Evolutionary conservation across 2,888 invertebrate species (phyloP).

Genomic region (Drosophila crucigera): DNA sequence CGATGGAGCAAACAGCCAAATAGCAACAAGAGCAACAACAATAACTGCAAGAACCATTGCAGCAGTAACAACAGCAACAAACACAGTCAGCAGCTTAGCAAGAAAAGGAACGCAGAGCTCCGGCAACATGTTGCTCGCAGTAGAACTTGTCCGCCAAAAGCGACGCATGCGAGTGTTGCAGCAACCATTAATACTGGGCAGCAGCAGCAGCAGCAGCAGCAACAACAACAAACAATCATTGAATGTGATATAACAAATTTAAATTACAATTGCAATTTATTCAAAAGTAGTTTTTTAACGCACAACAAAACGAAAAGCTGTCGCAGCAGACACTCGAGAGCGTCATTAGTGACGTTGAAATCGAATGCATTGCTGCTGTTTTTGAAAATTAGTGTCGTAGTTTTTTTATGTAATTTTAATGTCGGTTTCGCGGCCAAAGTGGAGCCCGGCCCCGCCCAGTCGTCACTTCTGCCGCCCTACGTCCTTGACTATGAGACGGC

Average conservation of each 20-base stretch:
- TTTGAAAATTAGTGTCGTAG: slow-evolving; percentile 82
- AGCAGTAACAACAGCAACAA: slow-evolving; percentile 23
- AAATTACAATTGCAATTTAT: slow-evolving; percentile 77
- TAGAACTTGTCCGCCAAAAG: slow-evolving; percentile 51
- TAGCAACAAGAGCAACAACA: slow-evolving; percentile 47
- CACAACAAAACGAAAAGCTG: slow-evolving; percentile 56
- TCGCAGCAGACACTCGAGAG: slow-evolving; percentile 45
- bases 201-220: slow-evolving; percentile 4
- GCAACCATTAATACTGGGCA: slow-evolving; percentile 30
- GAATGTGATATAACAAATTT: slow-evolving; percentile 78
- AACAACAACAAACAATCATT: slow-evolving; percentile 69
- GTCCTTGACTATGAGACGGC: slow-evolving; percentile 70
- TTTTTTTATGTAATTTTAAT: slow-evolving; percentile 83
- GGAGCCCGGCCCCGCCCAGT: slow-evolving; percentile 56
- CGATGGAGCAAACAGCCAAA: slow-evolving; percentile 82
- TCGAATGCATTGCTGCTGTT: slow-evolving; percentile 58
- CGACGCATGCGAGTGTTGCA: slow-evolving; percentile 37
- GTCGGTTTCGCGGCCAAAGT: slow-evolving; percentile 78
- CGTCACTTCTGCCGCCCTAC: slow-evolving; percentile 61
- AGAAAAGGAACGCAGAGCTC: slow-evolving; percentile 27
- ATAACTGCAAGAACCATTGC: slow-evolving; percentile 26
- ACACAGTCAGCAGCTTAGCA: slow-evolving; percentile 26
- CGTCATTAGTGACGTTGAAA: slow-evolving; percentile 18
- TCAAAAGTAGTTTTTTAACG: slow-evolving; percentile 74
- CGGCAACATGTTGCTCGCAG: slow-evolving; percentile 59